Evolutionary conservation across 2,113 vertebrate species (phyloP).

Genomic region (Brachyhypopomus gauderio): DNA sequence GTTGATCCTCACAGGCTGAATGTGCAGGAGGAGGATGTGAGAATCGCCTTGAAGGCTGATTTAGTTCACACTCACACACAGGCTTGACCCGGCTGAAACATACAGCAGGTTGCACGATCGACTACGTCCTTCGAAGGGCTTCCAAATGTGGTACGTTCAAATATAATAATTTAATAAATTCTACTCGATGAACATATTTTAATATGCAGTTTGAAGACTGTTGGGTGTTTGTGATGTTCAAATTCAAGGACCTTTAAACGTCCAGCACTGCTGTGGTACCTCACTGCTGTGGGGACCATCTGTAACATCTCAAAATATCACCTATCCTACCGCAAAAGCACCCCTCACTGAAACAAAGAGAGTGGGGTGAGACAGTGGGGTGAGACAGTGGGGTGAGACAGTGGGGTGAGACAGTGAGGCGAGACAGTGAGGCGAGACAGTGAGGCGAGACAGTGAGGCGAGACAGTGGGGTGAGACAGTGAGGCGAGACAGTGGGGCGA

Average conservation of each 20-base stretch:
- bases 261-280: no score
- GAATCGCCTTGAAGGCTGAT: background rate
- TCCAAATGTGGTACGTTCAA: background rate
- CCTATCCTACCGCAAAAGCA: background rate
- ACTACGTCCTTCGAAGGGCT: background rate
- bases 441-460: no score
- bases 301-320: no score
- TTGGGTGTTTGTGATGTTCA: background rate
- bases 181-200: background rate
- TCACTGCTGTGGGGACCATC: no score
- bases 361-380: conserved; percentile 42
- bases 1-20: background rate
- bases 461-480: no score
- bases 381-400: no score
- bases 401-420: background rate
- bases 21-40: background rate
- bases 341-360: background rate
- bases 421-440: no score
- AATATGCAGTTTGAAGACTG: background rate
- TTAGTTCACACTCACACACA: background rate
- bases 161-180: background rate
- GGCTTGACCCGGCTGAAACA: background rate
- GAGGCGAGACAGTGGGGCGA: conserved; percentile 44
- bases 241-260: no score
- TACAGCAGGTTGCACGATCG: background rate